Base-by-base conservation (phyloP, 2,113 vertebrate species). In the Anarhynchus alexandrinus region DNA sequence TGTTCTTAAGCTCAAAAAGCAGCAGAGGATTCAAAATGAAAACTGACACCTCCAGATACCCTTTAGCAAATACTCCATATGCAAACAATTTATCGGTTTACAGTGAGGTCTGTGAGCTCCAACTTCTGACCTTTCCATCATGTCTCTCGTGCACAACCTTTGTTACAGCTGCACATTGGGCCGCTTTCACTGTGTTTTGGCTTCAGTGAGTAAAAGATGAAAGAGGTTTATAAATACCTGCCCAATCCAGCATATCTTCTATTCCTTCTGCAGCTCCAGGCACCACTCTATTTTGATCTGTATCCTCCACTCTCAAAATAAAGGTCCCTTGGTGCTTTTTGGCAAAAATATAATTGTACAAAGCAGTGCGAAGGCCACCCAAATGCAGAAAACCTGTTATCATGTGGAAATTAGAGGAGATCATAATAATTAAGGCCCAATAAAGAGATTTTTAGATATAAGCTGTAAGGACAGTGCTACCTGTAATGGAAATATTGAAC, bases 281-380 rank as follows among this genome's bases (percentile, higher is more conserved):
- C 3, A 99, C 98, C 79, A 99, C 96, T 9, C 99, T 98, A 61
- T 91, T 98, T 93, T 98, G 99, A 85, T 99, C 99, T 0, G 99
- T 99, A 93, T 99, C 99, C 95, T 99, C 99, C 93, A 99, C 94
- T 3, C 99, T 98, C 94, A 99, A 96, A 86, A 99, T 87, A 71
- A 99, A 99, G 5, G 95, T 95, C 5, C 99, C 99, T 14, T 64
- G 95, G 40, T 98, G 97, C n/a, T 99, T 99, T 94, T 98, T 99
- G 76, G 99, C 99, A 97, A 99, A 99, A 54, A 99, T 95, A 7
- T 99, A 99, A 92, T 99, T 99, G 97, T 99, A 99, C 6, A 99
- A 95, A 9, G 99, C 99, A 1, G 99, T 99, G 30, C 99, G 98
- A 36, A 99, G 98, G 34, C 99, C 99, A 0, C 99, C 99, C 18